Base-by-base conservation (phyloP, 1,140 invertebrate species). In the Drosophila ercepeae region DNA sequence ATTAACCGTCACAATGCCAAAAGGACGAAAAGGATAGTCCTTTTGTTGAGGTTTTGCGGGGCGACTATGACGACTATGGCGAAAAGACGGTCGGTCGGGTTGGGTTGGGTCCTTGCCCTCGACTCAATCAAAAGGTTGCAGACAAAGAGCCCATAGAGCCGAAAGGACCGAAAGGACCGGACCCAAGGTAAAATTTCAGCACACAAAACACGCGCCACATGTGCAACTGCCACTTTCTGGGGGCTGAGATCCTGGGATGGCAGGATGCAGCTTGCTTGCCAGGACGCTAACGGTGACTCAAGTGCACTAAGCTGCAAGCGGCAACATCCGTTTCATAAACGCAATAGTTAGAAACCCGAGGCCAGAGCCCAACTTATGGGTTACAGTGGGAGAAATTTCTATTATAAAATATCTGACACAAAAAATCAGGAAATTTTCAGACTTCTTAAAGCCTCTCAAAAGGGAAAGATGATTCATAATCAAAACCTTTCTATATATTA, bases 311-410 rank as follows among this genome's bases (percentile, higher is more conserved):
- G 75, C 71, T 88, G 61, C 82, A 82, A 86, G 82, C 82, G 78
- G 81, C 77, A 77, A 89, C 82, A 86, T 86, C 82, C 82, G 82
- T 77, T 86, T 86, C 69, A 88, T 88, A 88, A 88, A 78, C 74
- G 82, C 50, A 75, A 74, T 57, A 78, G 48, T 71, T 50, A 32
- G 45, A 36, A 32, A 23, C 45, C 46, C 13, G 42, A 65, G 39
- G 45, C 41, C 63, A 25, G 23, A 55, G 23, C 54, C 54, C 44
- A 39, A 68, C 61, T 70, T 51, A 44, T 32, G 29, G 9, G 29
- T 3, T 9, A 32, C 69, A 42, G 44, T 58, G 55, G 42, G 13
- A 13, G 7, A 11, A 41, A 25, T 19, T 4, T 13, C n/a, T n/a
- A n/a, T n/a, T n/a, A n/a, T n/a, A n/a, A n/a, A n/a, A n/a, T n/a